phyloP scores from a whole-genome alignment of 2,113 vertebrate genomes.

The Hippocampus barbouri region DNA sequence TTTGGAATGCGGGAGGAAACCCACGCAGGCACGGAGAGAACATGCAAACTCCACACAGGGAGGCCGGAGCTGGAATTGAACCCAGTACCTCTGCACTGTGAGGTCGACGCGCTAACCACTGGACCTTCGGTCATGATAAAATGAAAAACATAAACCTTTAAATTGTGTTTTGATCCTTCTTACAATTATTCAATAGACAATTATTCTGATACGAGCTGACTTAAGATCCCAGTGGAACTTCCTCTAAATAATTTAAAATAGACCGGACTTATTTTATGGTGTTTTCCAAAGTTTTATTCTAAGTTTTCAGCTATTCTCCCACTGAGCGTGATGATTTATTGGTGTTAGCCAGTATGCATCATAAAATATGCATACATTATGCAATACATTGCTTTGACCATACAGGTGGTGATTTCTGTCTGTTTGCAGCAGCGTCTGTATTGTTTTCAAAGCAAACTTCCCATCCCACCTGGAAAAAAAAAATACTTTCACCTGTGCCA shows the following conservation, averaged over 20 bases:
- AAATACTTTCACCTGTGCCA: constrained; percentile 40
- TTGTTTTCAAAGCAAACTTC: constrained; percentile 36
- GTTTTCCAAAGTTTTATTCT: background rate
- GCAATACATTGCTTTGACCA: constrained; percentile 41
- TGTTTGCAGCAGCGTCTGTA: constrained; percentile 52
- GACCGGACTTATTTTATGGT: background rate
- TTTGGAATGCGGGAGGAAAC: too few species aligned
- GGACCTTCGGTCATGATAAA: background rate
- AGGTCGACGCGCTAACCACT: too few species aligned
- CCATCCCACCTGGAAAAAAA: constrained; percentile 38
- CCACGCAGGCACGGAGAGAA: too few species aligned
- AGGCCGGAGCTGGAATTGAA: too few species aligned
- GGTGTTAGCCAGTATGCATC: constrained; percentile 26
- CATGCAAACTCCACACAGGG: too few species aligned
- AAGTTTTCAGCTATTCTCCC: constrained; percentile 11
- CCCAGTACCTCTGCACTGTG: too few species aligned
- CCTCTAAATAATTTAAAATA: background rate
- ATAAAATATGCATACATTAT: constrained; percentile 21
- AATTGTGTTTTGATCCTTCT: background rate
- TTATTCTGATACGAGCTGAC: background rate
- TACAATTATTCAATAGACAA: background rate
- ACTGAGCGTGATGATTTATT: constrained; percentile 57
- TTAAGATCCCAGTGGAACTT: background rate
- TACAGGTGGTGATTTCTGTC: constrained; percentile 56
- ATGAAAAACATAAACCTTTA: background rate